Base-by-base conservation (phyloP, 2,888 invertebrate species). In the Amiota communis region DNA sequence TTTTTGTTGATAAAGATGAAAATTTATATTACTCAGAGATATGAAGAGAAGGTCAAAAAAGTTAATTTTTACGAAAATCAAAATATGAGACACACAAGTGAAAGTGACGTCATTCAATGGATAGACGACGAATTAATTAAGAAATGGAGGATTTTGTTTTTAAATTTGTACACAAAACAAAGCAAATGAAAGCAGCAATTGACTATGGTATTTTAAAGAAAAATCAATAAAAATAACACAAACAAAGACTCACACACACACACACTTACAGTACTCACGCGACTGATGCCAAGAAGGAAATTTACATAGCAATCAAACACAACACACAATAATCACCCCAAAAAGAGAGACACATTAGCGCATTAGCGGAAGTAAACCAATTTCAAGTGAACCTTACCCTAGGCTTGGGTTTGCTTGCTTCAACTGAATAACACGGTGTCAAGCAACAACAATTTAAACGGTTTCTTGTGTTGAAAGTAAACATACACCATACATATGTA, bases 371-470 rank as follows among this genome's bases (percentile, higher is more conserved):
- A 65, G 47, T 47, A 48, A 17, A 65, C 65, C 17, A 65, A 49
- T 49, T 65, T 48, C 20, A 59, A 20, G 11, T 59, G 77, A 80
- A 75, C 74, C 65, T 74, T 73, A 75, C 72, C 80, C 73, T 75
- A 80, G 73, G 75, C 76, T 72, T 64, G 56, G 70, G 76, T 76
- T 78, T 72, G 10, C 15, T 17, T 57, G 17, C 17, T 10, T 56
- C 1, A 9, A 59, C 17, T 71, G 76, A 6, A 36, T 36, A 2
- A 75, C n/a, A 70, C 61, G 71, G 56, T 36, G 17, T 56, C 36
- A 75, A 23, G 36, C 46, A 67, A 67, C 47, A 64, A 64, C 81
- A 81, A 85, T 10, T 84, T 83, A 83, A 84, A 84, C 83, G 78
- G 86, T 85, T 81, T 80, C 75, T 81, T 75, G 76, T 70, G 77